These are phyloP conservation scores for Brachionus rotundiformis DNA, from an alignment of 1,140 invertebrate species.

Conservation along the genomic window DNA sequence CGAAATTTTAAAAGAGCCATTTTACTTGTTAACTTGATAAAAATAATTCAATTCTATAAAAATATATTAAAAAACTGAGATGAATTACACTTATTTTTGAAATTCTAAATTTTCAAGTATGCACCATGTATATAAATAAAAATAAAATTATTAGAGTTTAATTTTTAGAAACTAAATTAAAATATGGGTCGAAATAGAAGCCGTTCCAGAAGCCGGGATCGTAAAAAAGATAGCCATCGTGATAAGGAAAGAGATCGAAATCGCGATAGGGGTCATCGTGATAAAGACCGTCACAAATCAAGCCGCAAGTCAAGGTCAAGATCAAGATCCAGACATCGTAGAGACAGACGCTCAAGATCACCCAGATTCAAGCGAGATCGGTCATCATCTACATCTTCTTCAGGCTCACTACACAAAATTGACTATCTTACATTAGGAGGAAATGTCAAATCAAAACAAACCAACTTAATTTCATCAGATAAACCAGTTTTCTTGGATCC, in stretches of 20 bases:
- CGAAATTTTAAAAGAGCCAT: no score
- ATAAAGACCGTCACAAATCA: constrained; percentile 1
- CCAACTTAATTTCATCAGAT: neutral
- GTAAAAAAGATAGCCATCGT: constrained; percentile 47
- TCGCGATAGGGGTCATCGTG: neutral
- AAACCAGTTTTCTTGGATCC: constrained; percentile 39
- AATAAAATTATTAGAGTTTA: neutral
- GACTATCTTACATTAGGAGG: neutral
- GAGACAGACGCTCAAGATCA: constrained; percentile 15
- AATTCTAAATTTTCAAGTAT: neutral
- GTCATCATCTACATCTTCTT: neutral
- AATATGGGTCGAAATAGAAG: constrained; percentile 4
- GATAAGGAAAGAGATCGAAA: constrained; percentile 38
- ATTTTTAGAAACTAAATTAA: neutral
- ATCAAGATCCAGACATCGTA: constrained; percentile 36
- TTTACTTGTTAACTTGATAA: no score
- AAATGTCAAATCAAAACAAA: constrained; percentile 21
- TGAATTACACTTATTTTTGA: neutral
- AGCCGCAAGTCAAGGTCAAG: constrained; percentile 10
- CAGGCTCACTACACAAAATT: neutral
- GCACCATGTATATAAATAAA: neutral
- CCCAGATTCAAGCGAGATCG: neutral
- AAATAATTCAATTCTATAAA: no score
- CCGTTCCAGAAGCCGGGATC: constrained; percentile 45
- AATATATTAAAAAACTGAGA: neutral